Evolutionary conservation across 2,888 invertebrate genomes (phyloP).

Genomic region (Lycia hirtaria): DNA sequence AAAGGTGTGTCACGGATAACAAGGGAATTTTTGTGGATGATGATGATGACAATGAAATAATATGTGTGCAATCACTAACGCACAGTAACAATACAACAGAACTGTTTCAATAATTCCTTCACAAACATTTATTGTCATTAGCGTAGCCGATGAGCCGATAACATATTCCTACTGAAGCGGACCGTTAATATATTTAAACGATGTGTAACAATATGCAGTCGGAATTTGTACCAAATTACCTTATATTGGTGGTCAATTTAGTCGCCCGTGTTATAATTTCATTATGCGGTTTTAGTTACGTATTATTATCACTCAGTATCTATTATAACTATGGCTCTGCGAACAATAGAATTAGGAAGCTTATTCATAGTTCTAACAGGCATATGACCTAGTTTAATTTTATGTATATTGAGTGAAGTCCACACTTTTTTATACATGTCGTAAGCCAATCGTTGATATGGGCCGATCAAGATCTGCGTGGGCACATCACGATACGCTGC

Average conservation of each 20-base stretch:
- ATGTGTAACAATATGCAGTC: constrained; percentile 24
- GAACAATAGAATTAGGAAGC: too few species aligned
- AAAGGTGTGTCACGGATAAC: too few species aligned
- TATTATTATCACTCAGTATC: background rate
- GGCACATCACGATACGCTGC: too few species aligned
- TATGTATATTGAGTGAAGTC: too few species aligned
- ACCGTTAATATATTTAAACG: constrained; percentile 40
- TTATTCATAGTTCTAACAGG: too few species aligned
- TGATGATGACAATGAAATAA: background rate
- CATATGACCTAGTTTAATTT: too few species aligned
- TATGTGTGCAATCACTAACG: background rate
- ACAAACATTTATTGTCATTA: constrained; percentile 54
- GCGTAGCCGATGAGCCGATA: constrained; percentile 39
- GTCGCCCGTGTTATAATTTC: background rate
- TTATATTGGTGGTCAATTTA: constrained; percentile 9
- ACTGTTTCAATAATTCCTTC: constrained; percentile 57
- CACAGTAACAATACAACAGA: background rate
- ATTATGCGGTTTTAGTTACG: background rate
- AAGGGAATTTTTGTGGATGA: too few species aligned
- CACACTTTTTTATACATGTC: too few species aligned
- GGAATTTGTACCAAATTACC: constrained; percentile 15
- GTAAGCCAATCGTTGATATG: too few species aligned
- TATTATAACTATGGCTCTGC: too few species aligned
- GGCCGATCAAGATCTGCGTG: too few species aligned
- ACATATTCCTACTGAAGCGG: constrained; percentile 46